Evolutionary conservation across 2,888 invertebrate species (phyloP).

Genomic region (Biston betularia): DNA sequence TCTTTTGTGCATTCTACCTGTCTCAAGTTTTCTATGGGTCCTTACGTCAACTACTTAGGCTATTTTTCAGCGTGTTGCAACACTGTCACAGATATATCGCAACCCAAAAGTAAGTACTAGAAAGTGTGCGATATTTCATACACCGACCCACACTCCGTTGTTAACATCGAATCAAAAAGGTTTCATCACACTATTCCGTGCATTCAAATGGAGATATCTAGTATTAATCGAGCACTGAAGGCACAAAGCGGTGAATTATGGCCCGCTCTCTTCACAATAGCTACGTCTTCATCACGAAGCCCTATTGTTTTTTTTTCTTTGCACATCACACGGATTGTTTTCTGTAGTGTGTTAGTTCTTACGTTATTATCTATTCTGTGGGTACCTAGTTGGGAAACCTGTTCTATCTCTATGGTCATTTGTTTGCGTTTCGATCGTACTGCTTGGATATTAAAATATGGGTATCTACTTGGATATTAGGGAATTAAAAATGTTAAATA

Average conservation of each 20-base stretch:
- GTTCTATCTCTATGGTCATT: slow-evolving; percentile 72
- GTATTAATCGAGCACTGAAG: slow-evolving; percentile 83
- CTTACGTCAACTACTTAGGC: slow-evolving; percentile 9
- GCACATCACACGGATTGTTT: slow-evolving; percentile 82
- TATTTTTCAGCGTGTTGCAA: slow-evolving; percentile 16
- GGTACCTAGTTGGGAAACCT: slow-evolving; percentile 76
- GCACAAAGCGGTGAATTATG: slow-evolving; percentile 85
- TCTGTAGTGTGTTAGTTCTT: slow-evolving; percentile 79
- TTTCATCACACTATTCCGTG: slow-evolving; percentile 81
- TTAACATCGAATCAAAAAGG: slow-evolving; percentile 77
- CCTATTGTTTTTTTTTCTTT: slow-evolving; percentile 83
- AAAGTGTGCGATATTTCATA: slow-evolving; percentile 43
- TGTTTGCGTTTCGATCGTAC: slow-evolving; percentile 64
- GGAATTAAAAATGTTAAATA: slow-evolving; percentile 40
- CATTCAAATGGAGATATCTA: slow-evolving; percentile 84
- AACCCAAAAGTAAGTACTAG: slow-evolving; percentile 38
- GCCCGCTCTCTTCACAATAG: slow-evolving; percentile 84
- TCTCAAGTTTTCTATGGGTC: neutral
- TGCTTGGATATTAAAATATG: slow-evolving; percentile 55
- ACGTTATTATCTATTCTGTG: slow-evolving; percentile 17
- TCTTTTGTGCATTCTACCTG: neutral
- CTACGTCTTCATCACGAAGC: slow-evolving; percentile 84
- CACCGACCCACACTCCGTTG: slow-evolving; percentile 67
- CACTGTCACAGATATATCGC: slow-evolving; percentile 29
- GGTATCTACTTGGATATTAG: no score